Base-by-base conservation (phyloP, 2,888 invertebrate species). In the Vanessa cardui region DNA sequence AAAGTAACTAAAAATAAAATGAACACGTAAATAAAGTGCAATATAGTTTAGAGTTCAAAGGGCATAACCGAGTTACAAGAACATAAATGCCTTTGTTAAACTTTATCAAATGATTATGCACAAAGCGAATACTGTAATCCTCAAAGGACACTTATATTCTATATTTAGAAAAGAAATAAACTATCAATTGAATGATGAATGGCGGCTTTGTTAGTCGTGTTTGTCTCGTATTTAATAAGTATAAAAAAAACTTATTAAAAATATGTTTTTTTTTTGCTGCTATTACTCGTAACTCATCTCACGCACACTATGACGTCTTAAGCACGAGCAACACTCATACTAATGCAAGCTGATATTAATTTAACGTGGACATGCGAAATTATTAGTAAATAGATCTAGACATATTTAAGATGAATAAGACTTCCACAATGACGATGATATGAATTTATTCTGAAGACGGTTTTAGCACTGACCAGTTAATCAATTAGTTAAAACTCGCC, bases 21-120 rank as follows among this genome's bases (percentile, higher is more conserved):
- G n/a, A 18, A 9, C 20, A 0, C 8, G 20, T 49, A 49, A 49
- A 49, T 20, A 49, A 49, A 18, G 8, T 9, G 9, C 9, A 7
- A 49, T 49, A 39, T 39, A 12, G 9, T 15, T 15, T 20, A 26
- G 50, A 21, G 50, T 50, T 50, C 50, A 50, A 50, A 50, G 50
- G 15, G 6, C 50, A 50, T 31, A 12, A 31, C 33, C 16, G 31
- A 16, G 20, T 26, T 7, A 16, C n/a, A 31, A 33, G n/a, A 16
- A 33, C 26, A 26, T 26, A 54, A 54, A n/a, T n/a, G 16, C n/a
- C 59, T 44, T 45, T 47, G 59, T 58, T 64, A 62, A 21, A n/a
- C 16, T 47, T 68, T 58, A 61, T 65, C 20, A 45, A 62, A 47
- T 33, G 45, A 45, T 59, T 60, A 33, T 52, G 59, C 64, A 65